Base-by-base conservation (phyloP, 2,888 invertebrate species). In the Nebria brevicollis region DNA sequence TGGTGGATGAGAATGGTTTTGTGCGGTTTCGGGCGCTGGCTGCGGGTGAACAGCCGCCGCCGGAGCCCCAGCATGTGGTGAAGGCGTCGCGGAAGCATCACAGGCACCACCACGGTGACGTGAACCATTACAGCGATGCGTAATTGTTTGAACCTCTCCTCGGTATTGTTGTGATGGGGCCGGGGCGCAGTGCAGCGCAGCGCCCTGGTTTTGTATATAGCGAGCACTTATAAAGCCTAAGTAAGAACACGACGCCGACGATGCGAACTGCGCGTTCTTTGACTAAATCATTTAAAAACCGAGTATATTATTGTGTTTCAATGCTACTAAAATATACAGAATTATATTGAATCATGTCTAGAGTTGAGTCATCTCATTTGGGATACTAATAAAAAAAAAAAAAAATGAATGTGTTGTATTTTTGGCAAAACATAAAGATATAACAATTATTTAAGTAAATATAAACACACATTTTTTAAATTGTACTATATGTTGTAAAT, bases 1-100 rank as follows among this genome's bases (percentile, higher is more conserved):
- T 97, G 83, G 96, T 96, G n/a, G 95, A 96, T 83, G 97, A 97
- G 87, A 95, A 96, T 86, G 96, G 97, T 5, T 96, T 97, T 88
- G 94, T 97, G 13, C 91, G 97, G 84, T 96, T 97, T 89, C 92
- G 96, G 83, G 94, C 94, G 15, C 90, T 95, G 84, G 85, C 86
- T 72, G 86, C 86, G 83, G 85, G 83, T 85, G 86, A 76, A 85
- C 86, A 70, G 79, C 84, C 65, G 85, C 85, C 64, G 84, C 85
- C 34, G 34, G 42, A 70, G 66, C 41, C 41, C 6, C 72, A 72
- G 5, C 34, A 64, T 34, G 43, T 26, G 41, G 79, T 79, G 64
- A 82, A n/a, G 15, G 84, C 85, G 26, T 86, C 87, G 79, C 86
- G 87, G 75, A 88, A 87, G 83, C 87, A 87, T 81, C 84, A 84